Evolutionary conservation across 1,140 invertebrate species (phyloP), one percentile per base, ranked within the genome.

Genomic region (Drosophila nasuta): DNA sequence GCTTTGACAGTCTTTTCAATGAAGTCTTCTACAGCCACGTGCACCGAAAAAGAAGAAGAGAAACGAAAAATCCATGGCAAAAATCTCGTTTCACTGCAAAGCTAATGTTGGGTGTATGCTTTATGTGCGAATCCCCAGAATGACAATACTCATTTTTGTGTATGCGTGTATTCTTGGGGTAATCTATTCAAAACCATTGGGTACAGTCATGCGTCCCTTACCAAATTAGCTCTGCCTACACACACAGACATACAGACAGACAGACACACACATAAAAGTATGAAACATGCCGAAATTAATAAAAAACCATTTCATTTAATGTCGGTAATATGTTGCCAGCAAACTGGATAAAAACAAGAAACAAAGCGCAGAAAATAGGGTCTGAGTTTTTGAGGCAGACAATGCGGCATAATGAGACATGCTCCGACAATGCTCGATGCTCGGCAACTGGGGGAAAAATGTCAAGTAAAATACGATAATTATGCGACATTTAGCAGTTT

Each of bases 401-500:
- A 86, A 86, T 78, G 56, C 80, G 77, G 56, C 68, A 83, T 87
- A 79, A 87, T 88, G 83, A 83, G 77, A 80, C 79, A 69, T 69
- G 70, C 75, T 65, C 28, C 38, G 28, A 51, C 70, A 49, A 57
- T 45, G 58, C n/a, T 38, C 35, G 35, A 51, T 65, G 67, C 59
- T 45, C 15, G 45, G 35, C 6, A 8, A 38, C 6, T 38, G 7
- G 35, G 35, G 45, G 51, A 64, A 68, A 68, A 68, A 77, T 56
- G 49, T 68, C 65, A 77, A 74, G 70, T 83, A 76, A 88, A 88
- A 89, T 88, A 88, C 83, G 83, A 88, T 88, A 88, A 88, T 88
- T 88, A 88, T 88, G 83, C 83, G 75, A 88, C 85, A 88, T 88
- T 88, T 89, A 74, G 85, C 83, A 87, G 82, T 83, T 89, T 83